Conservation (phyloP, 2,797 vertebrate genomes). For the Acanthopagrus latus region DNA sequence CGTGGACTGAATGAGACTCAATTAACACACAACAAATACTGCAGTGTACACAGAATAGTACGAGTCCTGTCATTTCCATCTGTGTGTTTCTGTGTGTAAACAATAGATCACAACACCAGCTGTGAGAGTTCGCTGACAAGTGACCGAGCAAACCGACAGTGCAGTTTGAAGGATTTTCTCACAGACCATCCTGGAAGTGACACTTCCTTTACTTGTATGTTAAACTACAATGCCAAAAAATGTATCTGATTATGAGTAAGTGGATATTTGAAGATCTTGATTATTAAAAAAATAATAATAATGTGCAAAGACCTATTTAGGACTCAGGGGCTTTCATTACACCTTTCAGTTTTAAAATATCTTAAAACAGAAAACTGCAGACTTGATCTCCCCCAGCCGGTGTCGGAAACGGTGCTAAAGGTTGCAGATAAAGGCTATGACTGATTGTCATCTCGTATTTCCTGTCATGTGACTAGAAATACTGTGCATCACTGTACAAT, state of each 20-base stretch:
- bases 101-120: slow-evolving; percentile 62
- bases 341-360: not conserved
- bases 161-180: slow-evolving; percentile 7
- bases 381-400: not conserved
- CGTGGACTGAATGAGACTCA: slow-evolving; percentile 13
- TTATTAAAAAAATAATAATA: not conserved
- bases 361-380: not conserved
- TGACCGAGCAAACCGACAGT: slow-evolving; percentile 40
- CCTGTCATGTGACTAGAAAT: slow-evolving; percentile 14
- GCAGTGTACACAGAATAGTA: slow-evolving; percentile 30
- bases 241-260: not conserved
- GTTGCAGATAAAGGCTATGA: not conserved
- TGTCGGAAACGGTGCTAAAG: not conserved
- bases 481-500: not conserved
- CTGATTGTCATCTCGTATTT: slow-evolving; percentile 5
- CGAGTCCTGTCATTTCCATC: slow-evolving; percentile 56
- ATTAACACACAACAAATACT: slow-evolving; percentile 38
- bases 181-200: slow-evolving; percentile 14
- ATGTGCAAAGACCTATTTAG: not conserved
- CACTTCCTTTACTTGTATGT: not conserved
- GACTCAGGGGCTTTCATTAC: not conserved
- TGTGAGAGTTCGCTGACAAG: slow-evolving; percentile 44
- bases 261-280: not conserved
- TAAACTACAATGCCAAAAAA: not conserved
- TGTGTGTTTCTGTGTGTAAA: slow-evolving; percentile 52